Evolutionary conservation across 2,888 invertebrate genomes (phyloP).

Genomic region (Mesochorus sp.): DNA sequence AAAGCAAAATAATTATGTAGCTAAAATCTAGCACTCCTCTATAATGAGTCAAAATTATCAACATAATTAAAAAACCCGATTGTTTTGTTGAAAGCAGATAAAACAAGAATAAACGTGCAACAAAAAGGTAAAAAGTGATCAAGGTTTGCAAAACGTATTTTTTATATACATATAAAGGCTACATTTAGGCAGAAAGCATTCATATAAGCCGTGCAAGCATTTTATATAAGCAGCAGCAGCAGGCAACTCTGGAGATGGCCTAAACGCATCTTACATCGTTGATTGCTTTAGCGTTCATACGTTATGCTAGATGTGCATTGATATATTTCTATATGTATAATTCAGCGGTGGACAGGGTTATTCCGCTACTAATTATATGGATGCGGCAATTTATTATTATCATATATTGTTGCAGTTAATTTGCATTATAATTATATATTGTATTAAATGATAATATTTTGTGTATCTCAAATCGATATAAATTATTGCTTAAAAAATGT

Average conservation of each 20-base stretch:
- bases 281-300: slow-evolving; percentile 75
- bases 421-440: slow-evolving; percentile 30
- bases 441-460: slow-evolving; percentile 28
- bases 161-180: not conserved
- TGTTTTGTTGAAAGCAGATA: too few species aligned
- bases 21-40: too few species aligned
- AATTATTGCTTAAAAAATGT: not conserved
- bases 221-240: slow-evolving; percentile 67
- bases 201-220: slow-evolving; percentile 42
- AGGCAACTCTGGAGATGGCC: slow-evolving; percentile 82
- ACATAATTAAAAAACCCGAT: too few species aligned
- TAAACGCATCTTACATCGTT: slow-evolving; percentile 78
- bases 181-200: not conserved
- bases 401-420: slow-evolving; percentile 37
- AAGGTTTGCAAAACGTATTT: slow-evolving; percentile 6
- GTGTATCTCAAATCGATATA: slow-evolving; percentile 30
- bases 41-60: too few species aligned
- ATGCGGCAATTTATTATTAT: slow-evolving; percentile 52
- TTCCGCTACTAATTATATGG: slow-evolving; percentile 69
- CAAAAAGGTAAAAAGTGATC: not conserved
- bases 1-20: too few species aligned
- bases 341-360: slow-evolving; percentile 63
- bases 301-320: slow-evolving; percentile 73
- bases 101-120: slow-evolving; percentile 11
- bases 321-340: slow-evolving; percentile 52